Conservation (phyloP, 2,888 invertebrate genomes). For the Papilio demoleus region DNA sequence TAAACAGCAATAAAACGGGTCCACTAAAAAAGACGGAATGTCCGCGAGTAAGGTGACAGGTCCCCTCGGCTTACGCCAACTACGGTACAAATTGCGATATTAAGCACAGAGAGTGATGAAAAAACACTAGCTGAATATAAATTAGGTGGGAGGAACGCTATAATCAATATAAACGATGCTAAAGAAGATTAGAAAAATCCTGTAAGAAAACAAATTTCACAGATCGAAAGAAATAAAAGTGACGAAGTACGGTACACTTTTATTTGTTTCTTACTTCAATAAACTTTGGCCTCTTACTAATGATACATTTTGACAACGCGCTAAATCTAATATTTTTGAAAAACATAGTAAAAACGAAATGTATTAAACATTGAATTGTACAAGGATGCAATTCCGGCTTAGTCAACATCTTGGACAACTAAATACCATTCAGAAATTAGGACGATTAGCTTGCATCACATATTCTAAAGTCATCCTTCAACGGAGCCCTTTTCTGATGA, state of each 20-base stretch:
- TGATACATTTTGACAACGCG: not conserved
- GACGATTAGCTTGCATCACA: too few species aligned
- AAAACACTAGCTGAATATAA: slow-evolving; percentile 84
- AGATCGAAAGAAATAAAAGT: slow-evolving; percentile 61
- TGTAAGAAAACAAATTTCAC: slow-evolving; percentile 80
- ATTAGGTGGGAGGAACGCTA: slow-evolving; percentile 81
- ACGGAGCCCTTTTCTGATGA: too few species aligned
- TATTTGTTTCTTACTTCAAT: slow-evolving; percentile 34
- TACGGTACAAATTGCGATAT: slow-evolving; percentile 83
- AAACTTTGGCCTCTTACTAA: slow-evolving; percentile 7
- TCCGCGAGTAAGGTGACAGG: slow-evolving; percentile 78
- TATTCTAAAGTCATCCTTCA: too few species aligned
- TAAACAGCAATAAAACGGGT: slow-evolving; percentile 71
- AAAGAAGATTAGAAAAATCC: slow-evolving; percentile 83
- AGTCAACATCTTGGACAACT: too few species aligned
- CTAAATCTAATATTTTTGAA: too few species aligned
- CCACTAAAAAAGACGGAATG: slow-evolving; percentile 65
- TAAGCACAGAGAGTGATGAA: slow-evolving; percentile 83
- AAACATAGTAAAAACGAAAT: too few species aligned
- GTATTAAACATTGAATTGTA: too few species aligned
- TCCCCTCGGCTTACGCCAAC: slow-evolving; percentile 80
- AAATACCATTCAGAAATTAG: too few species aligned
- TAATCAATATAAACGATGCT: slow-evolving; percentile 85
- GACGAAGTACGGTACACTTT: slow-evolving; percentile 39
- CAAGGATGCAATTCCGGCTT: too few species aligned